phyloP scores from a whole-genome alignment of 1,140 invertebrate genomes.

The Ericerus pela region DNA sequence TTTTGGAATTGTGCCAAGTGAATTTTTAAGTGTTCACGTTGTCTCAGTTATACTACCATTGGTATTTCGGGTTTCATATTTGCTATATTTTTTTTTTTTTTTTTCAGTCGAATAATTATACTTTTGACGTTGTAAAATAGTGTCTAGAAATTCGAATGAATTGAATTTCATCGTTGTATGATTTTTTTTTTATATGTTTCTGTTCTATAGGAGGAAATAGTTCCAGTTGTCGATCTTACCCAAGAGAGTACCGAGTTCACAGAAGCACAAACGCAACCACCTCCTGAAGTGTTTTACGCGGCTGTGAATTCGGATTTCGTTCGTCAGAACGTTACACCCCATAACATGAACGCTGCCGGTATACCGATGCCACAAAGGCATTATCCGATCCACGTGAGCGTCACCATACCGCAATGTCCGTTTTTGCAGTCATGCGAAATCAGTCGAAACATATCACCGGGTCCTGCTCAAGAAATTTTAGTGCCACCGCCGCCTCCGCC shows the following conservation, averaged over 20 bases:
- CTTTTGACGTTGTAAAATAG: no score
- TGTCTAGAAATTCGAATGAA: not conserved
- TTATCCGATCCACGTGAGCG: conserved; percentile 4
- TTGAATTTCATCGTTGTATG: not conserved
- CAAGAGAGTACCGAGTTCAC: not conserved
- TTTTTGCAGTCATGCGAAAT: conserved; percentile 1
- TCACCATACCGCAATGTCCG: conserved; percentile 1
- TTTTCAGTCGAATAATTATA: no score
- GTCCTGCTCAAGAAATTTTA: conserved; percentile 7
- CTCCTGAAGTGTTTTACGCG: not conserved
- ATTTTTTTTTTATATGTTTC: not conserved
- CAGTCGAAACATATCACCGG: not conserved
- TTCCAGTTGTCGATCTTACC: not conserved
- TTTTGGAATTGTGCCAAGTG: no score
- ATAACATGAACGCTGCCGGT: not conserved
- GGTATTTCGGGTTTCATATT: no score
- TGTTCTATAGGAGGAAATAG: not conserved
- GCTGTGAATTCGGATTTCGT: not conserved
- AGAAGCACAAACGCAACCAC: not conserved
- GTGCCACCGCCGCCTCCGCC: not conserved
- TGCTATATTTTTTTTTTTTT: no score
- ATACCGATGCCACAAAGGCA: not conserved
- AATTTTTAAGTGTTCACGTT: no score
- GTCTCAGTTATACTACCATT: no score
- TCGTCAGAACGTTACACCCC: not conserved